Evolutionary conservation across 2,113 vertebrate genomes (phyloP).

Genomic region (Ptilonorhynchus violaceus): DNA sequence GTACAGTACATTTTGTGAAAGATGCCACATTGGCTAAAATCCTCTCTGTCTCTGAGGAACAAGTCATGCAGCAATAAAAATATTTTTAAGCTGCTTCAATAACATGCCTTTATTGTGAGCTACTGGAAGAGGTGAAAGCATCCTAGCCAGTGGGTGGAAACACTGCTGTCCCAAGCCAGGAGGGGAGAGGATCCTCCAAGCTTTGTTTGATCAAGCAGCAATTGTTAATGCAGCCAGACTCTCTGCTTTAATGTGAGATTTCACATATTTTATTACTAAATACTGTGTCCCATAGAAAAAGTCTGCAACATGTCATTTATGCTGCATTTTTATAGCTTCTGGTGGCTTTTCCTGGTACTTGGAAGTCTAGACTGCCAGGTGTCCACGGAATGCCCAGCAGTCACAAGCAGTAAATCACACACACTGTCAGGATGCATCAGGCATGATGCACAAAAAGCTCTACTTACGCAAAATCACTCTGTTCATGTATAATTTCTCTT

Average conservation of each 20-base stretch:
- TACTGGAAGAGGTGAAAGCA: background rate
- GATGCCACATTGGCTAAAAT: background rate
- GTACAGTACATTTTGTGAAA: background rate
- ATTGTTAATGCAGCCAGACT: background rate
- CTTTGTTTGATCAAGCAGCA: background rate
- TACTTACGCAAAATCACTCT: background rate
- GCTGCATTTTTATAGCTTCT: background rate
- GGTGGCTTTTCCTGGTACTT: background rate
- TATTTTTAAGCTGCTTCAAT: background rate
- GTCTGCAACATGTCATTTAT: background rate
- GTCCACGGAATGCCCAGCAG: background rate
- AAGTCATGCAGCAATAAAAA: background rate
- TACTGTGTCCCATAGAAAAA: background rate
- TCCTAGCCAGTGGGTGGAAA: background rate
- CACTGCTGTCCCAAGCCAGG: background rate
- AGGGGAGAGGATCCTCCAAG: background rate
- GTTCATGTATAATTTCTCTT: background rate
- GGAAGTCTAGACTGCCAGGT: background rate
- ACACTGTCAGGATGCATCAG: background rate
- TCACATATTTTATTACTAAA: background rate
- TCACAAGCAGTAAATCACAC: background rate
- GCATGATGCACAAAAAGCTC: rapidly evolving
- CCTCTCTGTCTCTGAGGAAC: background rate
- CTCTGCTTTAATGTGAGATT: background rate
- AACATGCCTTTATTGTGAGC: background rate